Evolutionary conservation across 1,140 invertebrate species (phyloP).

Genomic region (Ceratosolen fusciceps): DNA sequence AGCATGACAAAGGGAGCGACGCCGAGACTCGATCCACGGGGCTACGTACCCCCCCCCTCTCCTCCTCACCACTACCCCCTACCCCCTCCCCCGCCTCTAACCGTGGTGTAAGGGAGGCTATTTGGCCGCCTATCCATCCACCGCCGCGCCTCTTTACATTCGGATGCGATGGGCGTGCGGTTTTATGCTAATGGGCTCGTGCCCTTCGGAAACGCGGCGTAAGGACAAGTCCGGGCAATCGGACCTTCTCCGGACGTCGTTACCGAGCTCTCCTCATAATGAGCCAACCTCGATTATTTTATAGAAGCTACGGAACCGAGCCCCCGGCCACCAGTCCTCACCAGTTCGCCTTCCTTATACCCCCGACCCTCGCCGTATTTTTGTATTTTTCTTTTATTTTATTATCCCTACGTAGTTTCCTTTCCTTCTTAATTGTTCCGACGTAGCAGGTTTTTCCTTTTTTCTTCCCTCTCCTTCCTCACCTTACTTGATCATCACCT

Average conservation of each 20-base stretch:
- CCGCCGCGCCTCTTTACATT: conserved; percentile 66
- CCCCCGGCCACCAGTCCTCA: background rate
- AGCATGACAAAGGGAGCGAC: conserved; percentile 67
- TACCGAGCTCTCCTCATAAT: background rate
- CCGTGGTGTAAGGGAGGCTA: conserved; percentile 59
- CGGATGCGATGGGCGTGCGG: conserved; percentile 72
- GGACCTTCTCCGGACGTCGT: background rate
- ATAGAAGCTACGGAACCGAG: background rate
- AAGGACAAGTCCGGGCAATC: background rate
- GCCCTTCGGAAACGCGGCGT: conserved; percentile 61
- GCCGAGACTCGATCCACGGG: conserved; percentile 38
- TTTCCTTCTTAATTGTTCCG: background rate
- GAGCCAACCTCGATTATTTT: background rate
- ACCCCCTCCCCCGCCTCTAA: no score
- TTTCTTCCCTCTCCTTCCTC: no score
- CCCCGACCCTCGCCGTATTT: no score
- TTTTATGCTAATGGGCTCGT: conserved; percentile 71
- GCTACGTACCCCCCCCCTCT: background rate
- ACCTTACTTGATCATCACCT: no score
- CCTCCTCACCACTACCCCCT: no score
- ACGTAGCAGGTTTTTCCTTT: background rate
- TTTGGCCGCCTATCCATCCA: conserved; percentile 62
- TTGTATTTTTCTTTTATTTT: no score
- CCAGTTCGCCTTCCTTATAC: no score
- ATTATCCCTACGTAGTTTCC: background rate